These are phyloP conservation scores for Drosophila tanythrix DNA, from an alignment of 2,888 invertebrate genomes.

Conservation along the genomic window DNA sequence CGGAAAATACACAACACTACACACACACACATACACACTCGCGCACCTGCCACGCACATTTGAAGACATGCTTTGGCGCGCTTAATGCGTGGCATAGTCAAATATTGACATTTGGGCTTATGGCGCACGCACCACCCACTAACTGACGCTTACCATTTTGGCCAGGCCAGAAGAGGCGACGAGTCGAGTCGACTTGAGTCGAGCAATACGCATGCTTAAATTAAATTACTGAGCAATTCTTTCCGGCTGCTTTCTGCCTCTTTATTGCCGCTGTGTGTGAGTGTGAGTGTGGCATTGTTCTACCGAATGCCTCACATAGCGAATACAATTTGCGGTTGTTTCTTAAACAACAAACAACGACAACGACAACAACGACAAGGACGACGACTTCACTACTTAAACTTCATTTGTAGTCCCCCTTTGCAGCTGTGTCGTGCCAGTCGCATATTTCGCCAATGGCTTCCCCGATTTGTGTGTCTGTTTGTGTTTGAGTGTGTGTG, in stretches of 20 bases:
- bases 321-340: conserved; percentile 59
- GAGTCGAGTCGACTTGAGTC: background rate
- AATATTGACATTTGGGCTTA: conserved; percentile 79
- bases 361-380: background rate
- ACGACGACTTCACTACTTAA: conserved; percentile 35
- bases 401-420: conserved; percentile 44
- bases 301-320: conserved; percentile 62
- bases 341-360: conserved; percentile 1
- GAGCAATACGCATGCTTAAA: conserved; percentile 65
- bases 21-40: conserved; percentile 1
- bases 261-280: conserved; percentile 33
- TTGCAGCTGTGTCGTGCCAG: conserved; percentile 44
- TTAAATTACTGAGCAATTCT: conserved; percentile 78
- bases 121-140: conserved; percentile 74
- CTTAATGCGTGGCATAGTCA: conserved; percentile 71
- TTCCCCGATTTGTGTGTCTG: conserved; percentile 36
- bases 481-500: background rate
- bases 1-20: conserved; percentile 18
- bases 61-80: conserved; percentile 61
- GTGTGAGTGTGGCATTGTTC: conserved; percentile 36
- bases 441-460: conserved; percentile 62
- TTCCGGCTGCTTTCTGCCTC: conserved; percentile 65
- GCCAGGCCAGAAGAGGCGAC: conserved; percentile 11
- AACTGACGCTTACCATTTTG: conserved; percentile 55
- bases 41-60: conserved; percentile 5